These are phyloP conservation scores for Etia nguti DNA, from an alignment of 2,113 vertebrate species.

Conservation along the genomic window DNA sequence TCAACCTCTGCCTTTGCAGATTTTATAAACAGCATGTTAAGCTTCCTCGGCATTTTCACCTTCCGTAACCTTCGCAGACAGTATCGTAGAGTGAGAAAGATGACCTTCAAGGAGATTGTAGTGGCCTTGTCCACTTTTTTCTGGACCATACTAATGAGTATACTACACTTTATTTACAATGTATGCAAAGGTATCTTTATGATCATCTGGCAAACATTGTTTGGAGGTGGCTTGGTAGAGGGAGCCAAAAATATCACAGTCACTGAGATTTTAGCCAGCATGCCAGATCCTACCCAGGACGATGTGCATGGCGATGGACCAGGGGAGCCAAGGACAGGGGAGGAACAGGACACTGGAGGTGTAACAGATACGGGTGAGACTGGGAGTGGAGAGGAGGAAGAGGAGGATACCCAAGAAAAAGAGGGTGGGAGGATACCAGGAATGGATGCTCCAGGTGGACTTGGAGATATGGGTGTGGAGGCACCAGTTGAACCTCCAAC, in stretches of 20 bases:
- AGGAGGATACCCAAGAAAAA: slow-evolving; percentile 74
- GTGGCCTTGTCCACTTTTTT: slow-evolving; percentile 72
- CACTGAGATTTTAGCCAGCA: slow-evolving; percentile 87
- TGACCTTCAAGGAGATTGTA: slow-evolving; percentile 80
- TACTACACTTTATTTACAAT: slow-evolving; percentile 72
- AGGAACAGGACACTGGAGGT: slow-evolving; percentile 73
- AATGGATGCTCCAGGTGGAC: slow-evolving; percentile 78
- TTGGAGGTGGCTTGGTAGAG: slow-evolving; percentile 88
- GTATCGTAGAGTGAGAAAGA: slow-evolving; percentile 75
- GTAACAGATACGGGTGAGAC: slow-evolving; percentile 69
- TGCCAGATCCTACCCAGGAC: slow-evolving; percentile 92
- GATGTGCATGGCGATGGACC: slow-evolving; percentile 84
- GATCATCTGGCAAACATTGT: slow-evolving; percentile 84
- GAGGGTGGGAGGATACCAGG: slow-evolving; percentile 78
- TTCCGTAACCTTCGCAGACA: slow-evolving; percentile 81
- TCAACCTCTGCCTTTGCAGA: slow-evolving; percentile 69
- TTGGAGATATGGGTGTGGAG: slow-evolving; percentile 88
- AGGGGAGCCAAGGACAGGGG: slow-evolving; percentile 69
- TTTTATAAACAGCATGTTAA: slow-evolving; percentile 67
- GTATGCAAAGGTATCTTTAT: slow-evolving; percentile 79
- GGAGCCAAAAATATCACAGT: slow-evolving; percentile 86
- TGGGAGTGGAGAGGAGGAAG: slow-evolving; percentile 74
- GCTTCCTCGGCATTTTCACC: slow-evolving; percentile 77
- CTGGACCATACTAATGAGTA: slow-evolving; percentile 76
- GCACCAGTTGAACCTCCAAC: slow-evolving; percentile 83